phyloP scores from a whole-genome alignment of 2,888 invertebrate species.

The Tetragonula carbonaria region DNA sequence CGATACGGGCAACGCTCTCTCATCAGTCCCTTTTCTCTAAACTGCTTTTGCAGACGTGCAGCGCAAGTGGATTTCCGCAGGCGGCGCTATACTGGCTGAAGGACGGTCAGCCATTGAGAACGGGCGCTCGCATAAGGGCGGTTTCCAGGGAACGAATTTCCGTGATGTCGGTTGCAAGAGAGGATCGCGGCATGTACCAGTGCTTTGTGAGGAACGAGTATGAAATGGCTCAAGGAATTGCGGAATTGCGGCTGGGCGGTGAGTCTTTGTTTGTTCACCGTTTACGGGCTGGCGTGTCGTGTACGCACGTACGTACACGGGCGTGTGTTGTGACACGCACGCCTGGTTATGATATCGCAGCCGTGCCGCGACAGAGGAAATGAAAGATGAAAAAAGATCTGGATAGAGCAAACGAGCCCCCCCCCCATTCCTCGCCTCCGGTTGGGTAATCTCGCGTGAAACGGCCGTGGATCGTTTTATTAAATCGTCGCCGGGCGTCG shows the following conservation, averaged over 20 bases:
- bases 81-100: constrained; percentile 83
- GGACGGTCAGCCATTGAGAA: constrained; percentile 83
- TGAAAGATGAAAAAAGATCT: constrained; percentile 7
- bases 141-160: constrained; percentile 85
- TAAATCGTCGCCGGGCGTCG: constrained; percentile 33
- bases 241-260: constrained; percentile 84
- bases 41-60: constrained; percentile 81
- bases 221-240: constrained; percentile 84
- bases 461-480: constrained; percentile 21
- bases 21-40: constrained; percentile 67
- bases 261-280: constrained; percentile 67
- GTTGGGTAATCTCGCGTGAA: neutral
- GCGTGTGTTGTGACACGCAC: no score
- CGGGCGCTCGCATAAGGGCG: constrained; percentile 82
- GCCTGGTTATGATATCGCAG: neutral
- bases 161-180: constrained; percentile 82
- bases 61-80: constrained; percentile 82
- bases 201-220: constrained; percentile 84
- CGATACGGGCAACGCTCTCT: constrained; percentile 42
- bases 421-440: no score
- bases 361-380: neutral
- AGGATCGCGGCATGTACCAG: constrained; percentile 84
- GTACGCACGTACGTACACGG: no score
- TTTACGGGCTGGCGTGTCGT: constrained; percentile 7
- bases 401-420: no score